Base-by-base conservation (phyloP, 2,797 vertebrate genomes). In the Artibeus jamaicensis region DNA sequence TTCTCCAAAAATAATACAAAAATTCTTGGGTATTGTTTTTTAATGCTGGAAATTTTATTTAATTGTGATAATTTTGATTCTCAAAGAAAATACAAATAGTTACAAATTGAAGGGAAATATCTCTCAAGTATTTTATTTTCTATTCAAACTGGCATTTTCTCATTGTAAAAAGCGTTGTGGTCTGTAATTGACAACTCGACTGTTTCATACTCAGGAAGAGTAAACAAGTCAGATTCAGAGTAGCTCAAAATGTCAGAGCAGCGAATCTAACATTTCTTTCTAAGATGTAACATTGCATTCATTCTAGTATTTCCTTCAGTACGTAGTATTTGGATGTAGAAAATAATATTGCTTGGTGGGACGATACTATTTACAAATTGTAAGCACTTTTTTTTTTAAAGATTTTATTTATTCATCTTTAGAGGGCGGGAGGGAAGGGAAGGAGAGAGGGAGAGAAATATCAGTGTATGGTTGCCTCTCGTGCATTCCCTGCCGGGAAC, bases 41-140 rank as follows among this genome's bases (percentile, higher is more conserved):
- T 77, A 42, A 92, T 94, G 50, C 70, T 84, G 37, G 26, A 34
- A 79, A 59, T 37, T 65, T 29, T 88, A 32, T 68, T 77, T 95
- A 77, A 53, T 94, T 93, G n/a, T 76, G 50, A 21, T 92, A 74
- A 92, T 95, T 89, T 62, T 55, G 81, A 71, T 79, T 53, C 68
- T 92, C 48, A 94, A 81, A 73, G 93, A 81, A 53, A 87, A 84
- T 46, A 32, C n/a, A 90, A 15, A 68, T 93, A 91, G 65, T 83
- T 91, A 24, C 19, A 37, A 77, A 32, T 71, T 76, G 34, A 93
- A 92, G 37, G 24, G 42, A 83, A 73, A 50, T 65, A 50, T 29
- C 37, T 44, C 21, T 82, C 55, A 85, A 46, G 46, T 92, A 5
- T 85, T 93, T 83, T 73, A 57, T 91, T 92, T 88, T 11, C 67